phyloP scores from a whole-genome alignment of 2,113 vertebrate genomes.

The Athene cunicularia region DNA sequence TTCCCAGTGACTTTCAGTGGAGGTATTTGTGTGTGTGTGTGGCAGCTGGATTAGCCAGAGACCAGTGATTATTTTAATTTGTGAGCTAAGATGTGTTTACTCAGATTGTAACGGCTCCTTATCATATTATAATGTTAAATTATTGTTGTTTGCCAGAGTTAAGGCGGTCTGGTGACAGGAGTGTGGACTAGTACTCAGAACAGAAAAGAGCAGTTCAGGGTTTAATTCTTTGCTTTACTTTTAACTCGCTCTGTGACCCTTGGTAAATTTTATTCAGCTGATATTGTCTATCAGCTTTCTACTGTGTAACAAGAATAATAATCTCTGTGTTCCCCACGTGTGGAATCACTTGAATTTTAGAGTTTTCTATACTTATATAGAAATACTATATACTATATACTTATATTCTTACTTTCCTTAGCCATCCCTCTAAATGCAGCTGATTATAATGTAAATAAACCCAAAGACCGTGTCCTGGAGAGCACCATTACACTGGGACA shows the following conservation, averaged over 20 bases:
- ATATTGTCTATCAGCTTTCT: background rate
- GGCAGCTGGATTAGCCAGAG: background rate
- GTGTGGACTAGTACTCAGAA: background rate
- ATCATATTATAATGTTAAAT: background rate
- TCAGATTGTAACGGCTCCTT: conserved; percentile 6
- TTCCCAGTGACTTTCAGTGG: background rate
- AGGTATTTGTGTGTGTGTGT: background rate
- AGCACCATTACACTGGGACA: background rate
- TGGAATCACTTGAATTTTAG: background rate
- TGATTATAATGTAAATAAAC: background rate
- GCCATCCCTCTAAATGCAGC: background rate
- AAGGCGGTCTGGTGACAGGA: background rate
- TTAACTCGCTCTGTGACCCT: background rate
- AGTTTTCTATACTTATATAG: background rate
- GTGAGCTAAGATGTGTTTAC: conserved; percentile 13
- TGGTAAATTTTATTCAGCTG: background rate
- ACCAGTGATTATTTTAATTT: background rate
- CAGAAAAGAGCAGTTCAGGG: background rate
- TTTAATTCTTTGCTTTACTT: background rate
- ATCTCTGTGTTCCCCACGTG: fast-evolving
- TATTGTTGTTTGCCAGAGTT: conserved; percentile 2
- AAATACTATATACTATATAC: too few relatives aligned
- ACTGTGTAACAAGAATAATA: background rate
- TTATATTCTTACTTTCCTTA: background rate
- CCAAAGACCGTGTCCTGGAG: background rate